Evolutionary conservation across 2,797 vertebrate species (phyloP), one percentile per base, ranked within the genome.

Genomic region (Zonotrichia albicollis): DNA sequence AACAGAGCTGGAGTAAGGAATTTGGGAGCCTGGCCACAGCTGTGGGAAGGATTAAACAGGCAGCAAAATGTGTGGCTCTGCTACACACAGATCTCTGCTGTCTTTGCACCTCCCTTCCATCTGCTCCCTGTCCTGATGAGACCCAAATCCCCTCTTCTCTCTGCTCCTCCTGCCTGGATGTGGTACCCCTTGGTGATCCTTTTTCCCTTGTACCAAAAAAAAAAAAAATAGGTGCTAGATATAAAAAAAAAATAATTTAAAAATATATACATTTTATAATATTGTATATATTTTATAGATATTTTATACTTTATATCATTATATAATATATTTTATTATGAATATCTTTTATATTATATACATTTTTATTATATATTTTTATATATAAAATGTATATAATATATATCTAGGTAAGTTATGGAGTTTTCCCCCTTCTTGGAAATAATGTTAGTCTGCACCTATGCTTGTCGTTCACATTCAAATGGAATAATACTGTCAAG

Each of bases 31-130:
- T 43, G 45, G 34, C 3, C 7, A 23, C 19, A 42, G 1, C 10
- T 1, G 65, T 74, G 58, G 46, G 25, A 65, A 88, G 46, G 67
- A 75, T 84, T 61, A 51, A 72, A 74, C 1, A 62, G 27, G 71
- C 71, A 93, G 64, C 13, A 92, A 66, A 92, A 84, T 9, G 30
- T 18, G 62, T 32, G 48, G 30, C 32, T 84, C 55, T 58, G 65
- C 10, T 61, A 74, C 87, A 27, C 70, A 32, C 34, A 85, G 25
- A 23, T 38, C 65, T 74, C 82, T 93, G 82, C 85, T 91, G 65
- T 9, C 66, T 75, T 42, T 43, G 58, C 76, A 65, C 42, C 80
- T 89, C 61, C 15, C 38, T 77, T 57, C 79, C 57, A 70, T 45
- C 87, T 91, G 90, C 50, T 88, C 72, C 72, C 53, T 27, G 10